Evolutionary conservation across 2,113 vertebrate species (phyloP).

Genomic region (Panthera tigris): DNA sequence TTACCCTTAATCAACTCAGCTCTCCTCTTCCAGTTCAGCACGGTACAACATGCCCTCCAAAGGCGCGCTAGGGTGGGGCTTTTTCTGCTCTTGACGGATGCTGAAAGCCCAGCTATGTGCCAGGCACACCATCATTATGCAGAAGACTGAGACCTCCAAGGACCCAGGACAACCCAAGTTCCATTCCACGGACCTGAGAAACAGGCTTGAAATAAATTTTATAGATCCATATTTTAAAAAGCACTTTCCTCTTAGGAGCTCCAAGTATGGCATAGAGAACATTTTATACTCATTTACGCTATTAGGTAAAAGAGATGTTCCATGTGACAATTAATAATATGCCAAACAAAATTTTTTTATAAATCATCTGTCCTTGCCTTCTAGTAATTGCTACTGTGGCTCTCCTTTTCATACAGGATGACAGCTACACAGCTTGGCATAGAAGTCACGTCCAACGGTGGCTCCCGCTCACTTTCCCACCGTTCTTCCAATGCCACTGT

Average conservation of each 20-base stretch:
- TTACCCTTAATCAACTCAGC: constrained; percentile 66
- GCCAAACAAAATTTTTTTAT: not conserved
- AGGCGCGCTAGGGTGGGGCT: not conserved
- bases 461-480: not conserved
- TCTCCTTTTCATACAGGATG: not conserved
- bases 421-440: not conserved
- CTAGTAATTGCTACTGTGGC: not conserved
- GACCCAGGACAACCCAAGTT: not conserved
- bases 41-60: constrained; percentile 47
- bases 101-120: not conserved
- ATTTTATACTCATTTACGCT: not conserved
- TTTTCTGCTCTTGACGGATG: not conserved
- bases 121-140: not conserved
- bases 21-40: constrained; percentile 42
- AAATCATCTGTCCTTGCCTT: constrained; percentile 8
- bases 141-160: not conserved
- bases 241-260: not conserved
- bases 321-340: not conserved
- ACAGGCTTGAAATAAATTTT: constrained; percentile 32
- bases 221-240: not conserved
- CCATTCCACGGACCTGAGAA: not conserved
- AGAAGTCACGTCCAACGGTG: not conserved
- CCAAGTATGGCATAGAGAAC: not conserved
- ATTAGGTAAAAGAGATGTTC: constrained; percentile 3
- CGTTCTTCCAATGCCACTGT: not conserved